Evolutionary conservation across 2,797 vertebrate genomes (phyloP).

Genomic region (Distichodus sexfasciatus): DNA sequence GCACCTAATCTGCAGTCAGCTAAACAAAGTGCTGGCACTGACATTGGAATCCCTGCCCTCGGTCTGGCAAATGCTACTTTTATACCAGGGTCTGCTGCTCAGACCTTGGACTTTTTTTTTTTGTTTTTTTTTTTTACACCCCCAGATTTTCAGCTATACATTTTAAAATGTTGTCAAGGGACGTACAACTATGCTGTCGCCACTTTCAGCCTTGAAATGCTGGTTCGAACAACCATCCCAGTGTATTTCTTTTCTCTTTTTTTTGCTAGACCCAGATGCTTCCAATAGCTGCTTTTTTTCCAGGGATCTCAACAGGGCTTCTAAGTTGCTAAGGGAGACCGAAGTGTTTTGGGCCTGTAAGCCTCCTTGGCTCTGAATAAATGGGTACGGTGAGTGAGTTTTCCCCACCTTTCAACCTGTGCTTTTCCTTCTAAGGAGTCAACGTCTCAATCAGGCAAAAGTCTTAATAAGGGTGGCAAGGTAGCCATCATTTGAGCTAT

Average conservation of each 20-base stretch:
- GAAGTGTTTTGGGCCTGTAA: neutral
- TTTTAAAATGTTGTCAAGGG: no score
- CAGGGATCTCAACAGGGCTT: neutral
- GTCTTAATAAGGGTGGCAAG: no score
- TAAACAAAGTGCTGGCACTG: slow-evolving; percentile 48
- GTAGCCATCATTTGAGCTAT: no score
- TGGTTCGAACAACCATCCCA: neutral
- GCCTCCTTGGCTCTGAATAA: slow-evolving; percentile 39
- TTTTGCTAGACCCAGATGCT: neutral
- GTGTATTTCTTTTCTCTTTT: neutral
- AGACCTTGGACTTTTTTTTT: no score
- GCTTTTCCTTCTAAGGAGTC: no score
- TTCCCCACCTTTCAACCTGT: neutral
- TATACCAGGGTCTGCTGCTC: slow-evolving; percentile 7
- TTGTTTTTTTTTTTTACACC: no score
- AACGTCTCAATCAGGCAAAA: no score
- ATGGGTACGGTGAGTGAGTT: slow-evolving; percentile 11
- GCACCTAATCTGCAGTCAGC: slow-evolving; percentile 13
- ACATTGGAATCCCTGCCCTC: slow-evolving; percentile 45
- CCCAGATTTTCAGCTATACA: no score
- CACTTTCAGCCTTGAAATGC: neutral
- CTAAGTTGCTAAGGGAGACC: slow-evolving; percentile 33
- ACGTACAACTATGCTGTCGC: neutral
- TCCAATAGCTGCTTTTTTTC: neutral
- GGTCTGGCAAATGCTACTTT: slow-evolving; percentile 4